Conservation (phyloP, 2,888 invertebrate genomes). For the Omphaloscelis lunosa region DNA sequence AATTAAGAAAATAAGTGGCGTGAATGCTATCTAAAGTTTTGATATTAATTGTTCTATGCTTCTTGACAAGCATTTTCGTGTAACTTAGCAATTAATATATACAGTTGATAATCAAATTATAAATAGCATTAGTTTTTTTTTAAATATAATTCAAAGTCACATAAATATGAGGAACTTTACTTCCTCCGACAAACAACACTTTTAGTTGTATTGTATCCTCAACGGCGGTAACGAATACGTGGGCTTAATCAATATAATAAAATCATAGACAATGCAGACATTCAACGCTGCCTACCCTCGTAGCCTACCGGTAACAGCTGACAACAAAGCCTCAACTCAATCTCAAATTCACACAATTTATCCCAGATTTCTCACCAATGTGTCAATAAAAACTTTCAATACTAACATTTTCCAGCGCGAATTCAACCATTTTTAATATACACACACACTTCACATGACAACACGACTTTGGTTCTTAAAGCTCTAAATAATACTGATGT, state of each 20-base stretch:
- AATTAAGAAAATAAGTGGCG: conserved; percentile 60
- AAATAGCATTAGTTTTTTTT: background rate
- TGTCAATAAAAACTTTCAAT: conserved; percentile 43
- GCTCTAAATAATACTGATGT: conserved; percentile 68
- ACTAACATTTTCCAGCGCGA: conserved; percentile 84
- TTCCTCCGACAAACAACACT: background rate
- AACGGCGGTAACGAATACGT: background rate
- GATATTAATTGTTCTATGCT: conserved; percentile 20
- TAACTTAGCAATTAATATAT: conserved; percentile 1
- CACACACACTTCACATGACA: conserved; percentile 63
- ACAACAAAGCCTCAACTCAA: conserved; percentile 21
- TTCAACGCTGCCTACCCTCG: conserved; percentile 21
- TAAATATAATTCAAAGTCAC: no score
- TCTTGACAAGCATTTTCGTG: conserved; percentile 2
- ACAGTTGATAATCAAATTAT: background rate
- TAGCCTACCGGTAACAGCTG: conserved; percentile 42
- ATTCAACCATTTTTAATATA: conserved; percentile 81
- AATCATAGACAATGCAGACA: background rate
- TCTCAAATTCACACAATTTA: conserved; percentile 12
- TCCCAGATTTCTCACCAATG: background rate
- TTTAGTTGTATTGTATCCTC: background rate
- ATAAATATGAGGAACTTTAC: no score
- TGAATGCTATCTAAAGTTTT: conserved; percentile 55
- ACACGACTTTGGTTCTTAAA: conserved; percentile 65
- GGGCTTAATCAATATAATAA: background rate